Conservation (phyloP, 2,888 invertebrate genomes). For the Tipula helvola region DNA sequence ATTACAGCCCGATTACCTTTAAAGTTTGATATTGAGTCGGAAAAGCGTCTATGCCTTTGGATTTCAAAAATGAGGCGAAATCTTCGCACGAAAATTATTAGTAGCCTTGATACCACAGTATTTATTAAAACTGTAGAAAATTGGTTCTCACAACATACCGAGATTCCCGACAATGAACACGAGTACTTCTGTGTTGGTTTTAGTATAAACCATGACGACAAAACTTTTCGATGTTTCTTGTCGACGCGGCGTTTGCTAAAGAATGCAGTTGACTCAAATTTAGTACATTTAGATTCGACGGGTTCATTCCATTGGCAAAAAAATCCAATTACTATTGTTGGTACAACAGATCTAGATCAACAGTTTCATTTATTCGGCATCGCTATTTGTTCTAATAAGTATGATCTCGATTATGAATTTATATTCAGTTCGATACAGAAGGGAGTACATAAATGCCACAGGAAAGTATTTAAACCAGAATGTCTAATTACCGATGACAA, state of each 20-base stretch:
- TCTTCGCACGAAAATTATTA: background rate
- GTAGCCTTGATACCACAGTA: background rate
- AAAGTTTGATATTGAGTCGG: background rate
- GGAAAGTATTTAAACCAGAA: background rate
- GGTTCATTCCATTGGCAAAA: background rate
- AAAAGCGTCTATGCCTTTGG: background rate
- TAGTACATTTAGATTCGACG: constrained; percentile 14
- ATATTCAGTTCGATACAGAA: background rate
- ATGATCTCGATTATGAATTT: background rate
- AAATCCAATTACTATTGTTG: background rate
- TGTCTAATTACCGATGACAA: background rate
- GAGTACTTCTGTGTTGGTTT: background rate
- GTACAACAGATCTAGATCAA: background rate
- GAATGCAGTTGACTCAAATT: background rate
- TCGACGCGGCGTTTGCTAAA: background rate
- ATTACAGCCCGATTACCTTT: background rate
- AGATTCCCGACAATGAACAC: background rate
- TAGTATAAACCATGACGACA: background rate
- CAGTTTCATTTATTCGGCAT: background rate
- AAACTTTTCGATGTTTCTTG: background rate
- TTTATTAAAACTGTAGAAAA: background rate
- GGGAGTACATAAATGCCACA: background rate
- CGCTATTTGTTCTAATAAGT: background rate
- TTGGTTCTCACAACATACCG: background rate
- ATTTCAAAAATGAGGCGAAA: background rate